Base-by-base conservation (phyloP, 1,140 invertebrate genomes). In the Tetramorium alpestre region DNA sequence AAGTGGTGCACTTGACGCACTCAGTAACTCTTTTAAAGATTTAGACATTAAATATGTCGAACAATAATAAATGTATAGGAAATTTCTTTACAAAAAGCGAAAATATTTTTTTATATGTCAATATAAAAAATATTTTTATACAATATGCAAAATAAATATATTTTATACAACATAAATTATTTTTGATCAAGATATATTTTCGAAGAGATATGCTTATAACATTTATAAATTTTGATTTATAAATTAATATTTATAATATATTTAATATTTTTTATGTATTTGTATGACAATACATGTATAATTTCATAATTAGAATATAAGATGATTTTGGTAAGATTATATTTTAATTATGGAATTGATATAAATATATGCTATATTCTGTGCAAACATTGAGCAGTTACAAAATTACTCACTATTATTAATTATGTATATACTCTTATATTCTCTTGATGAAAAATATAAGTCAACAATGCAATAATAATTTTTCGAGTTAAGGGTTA, bases 151-250 rank as follows among this genome's bases (percentile, higher is more conserved):
- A 75, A 56, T 13, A 56, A 72, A 56, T 73, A 22, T 58, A 38
- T 73, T 41, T 73, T 22, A 58, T 75, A 75, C 5, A 73, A 38
- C 51, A 73, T 38, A 73, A 54, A 73, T 73, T 54, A 56, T 72
- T 72, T 72, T 72, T 2, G 28, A 28, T 28, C n/a, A 72, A 41
- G 16, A 16, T 64, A 65, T 65, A 41, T 65, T 22, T 67, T 67
- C 7, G 5, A 64, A 33, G 13, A 16, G 0, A 38, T 67, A 44
- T 0, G 22, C 64, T 44, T 44, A 33, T 33, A 44, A 33, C 4
- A 44, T 44, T 22, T 56, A 51, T 72, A n/a, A 51, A 33, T 33
- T 4, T 54, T 51, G 10, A 38, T 56, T 56, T 38, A 51, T 22
- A 54, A 56, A 73, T 56, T 25, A 10, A 72, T 33, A 47, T 54